These are phyloP conservation scores for Lomographa bimaculata DNA, from an alignment of 2,888 invertebrate genomes.

Conservation along the genomic window DNA sequence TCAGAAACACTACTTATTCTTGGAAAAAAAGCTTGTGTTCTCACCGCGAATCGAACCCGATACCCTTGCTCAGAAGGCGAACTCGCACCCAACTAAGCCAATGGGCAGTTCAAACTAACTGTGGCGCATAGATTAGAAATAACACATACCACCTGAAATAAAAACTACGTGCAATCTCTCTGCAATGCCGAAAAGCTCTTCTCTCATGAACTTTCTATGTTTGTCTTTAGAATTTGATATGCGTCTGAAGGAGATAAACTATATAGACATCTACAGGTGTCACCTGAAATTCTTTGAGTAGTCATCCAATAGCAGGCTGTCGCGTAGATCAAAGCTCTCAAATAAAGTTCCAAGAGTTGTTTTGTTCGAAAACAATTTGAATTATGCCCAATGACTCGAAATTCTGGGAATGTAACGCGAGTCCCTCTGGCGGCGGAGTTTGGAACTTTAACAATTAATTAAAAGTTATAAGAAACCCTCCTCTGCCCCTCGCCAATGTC, in stretches of 20 bases:
- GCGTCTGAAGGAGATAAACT: background rate
- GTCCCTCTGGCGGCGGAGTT: constrained; percentile 41
- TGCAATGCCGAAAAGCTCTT: too few relatives aligned
- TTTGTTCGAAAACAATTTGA: constrained; percentile 57
- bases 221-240: constrained; percentile 1
- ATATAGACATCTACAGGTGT: constrained; percentile 8
- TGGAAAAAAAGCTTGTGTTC: too few relatives aligned
- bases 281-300: constrained; percentile 19
- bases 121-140: constrained; percentile 32
- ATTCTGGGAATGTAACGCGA: constrained; percentile 53
- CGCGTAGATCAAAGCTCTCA: constrained; percentile 43
- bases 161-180: too few relatives aligned
- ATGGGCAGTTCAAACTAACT: too few relatives aligned
- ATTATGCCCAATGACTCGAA: constrained; percentile 57
- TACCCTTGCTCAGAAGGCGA: too few relatives aligned
- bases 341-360: constrained; percentile 43
- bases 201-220: background rate
- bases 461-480: constrained; percentile 64
- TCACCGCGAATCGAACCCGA: too few relatives aligned
- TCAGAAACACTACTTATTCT: too few relatives aligned
- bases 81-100: too few relatives aligned
- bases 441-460: constrained; percentile 67
- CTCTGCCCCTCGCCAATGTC: constrained; percentile 30
- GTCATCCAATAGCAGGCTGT: constrained; percentile 22
- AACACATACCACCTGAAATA: background rate